Evolutionary conservation across 2,113 vertebrate species (phyloP), one percentile per base, ranked within the genome.

Genomic region (Lepisosteus osseus): DNA sequence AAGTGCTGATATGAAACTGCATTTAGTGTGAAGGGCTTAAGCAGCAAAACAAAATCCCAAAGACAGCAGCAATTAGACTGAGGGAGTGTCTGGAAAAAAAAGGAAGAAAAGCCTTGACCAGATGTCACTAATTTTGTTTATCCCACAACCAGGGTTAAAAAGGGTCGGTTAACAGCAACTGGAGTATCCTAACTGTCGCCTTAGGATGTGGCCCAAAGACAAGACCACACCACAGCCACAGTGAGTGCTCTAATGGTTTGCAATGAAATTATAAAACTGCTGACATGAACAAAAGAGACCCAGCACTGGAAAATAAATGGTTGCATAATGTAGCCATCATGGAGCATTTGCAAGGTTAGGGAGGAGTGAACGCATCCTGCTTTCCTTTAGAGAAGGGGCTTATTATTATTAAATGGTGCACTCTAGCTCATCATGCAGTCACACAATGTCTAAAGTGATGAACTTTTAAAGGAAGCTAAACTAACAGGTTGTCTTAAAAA

Each of bases 401-500:
- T 51, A 6, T 51, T 51, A 9, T 6, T 6, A 69, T 59, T 7
- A 41, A 15, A 45, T 47, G 8, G 40, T n/a, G 42, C 13, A 54
- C 29, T 41, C 57, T 29, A 41, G 41, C n/a, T 68, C 65, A 40
- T 42, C 51, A 54, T 5, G 67, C 13, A 67, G 57, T 59, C 8
- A 64, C 66, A 69, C 66, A 45, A 70, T 54, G 43, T 65, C 40
- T 65, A 64, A 65, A 11, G 54, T 45, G 6, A 54, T 8, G 42
- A 15, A 12, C 14, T 54, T 54, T 15, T 63, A 40, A 44, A 6
- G 6, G 0, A 66, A 72, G 70, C 73, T 70, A 70, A 61, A 55
- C 54, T 43, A 75, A 72, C 73, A 67, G 65, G 70, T 72, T 70
- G 56, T 67, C 72, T 71, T 59, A 51, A 29, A 44, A 61, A 29